Conservation (phyloP, 2,797 vertebrate genomes). For the Chiloscyllium punctatum region DNA sequence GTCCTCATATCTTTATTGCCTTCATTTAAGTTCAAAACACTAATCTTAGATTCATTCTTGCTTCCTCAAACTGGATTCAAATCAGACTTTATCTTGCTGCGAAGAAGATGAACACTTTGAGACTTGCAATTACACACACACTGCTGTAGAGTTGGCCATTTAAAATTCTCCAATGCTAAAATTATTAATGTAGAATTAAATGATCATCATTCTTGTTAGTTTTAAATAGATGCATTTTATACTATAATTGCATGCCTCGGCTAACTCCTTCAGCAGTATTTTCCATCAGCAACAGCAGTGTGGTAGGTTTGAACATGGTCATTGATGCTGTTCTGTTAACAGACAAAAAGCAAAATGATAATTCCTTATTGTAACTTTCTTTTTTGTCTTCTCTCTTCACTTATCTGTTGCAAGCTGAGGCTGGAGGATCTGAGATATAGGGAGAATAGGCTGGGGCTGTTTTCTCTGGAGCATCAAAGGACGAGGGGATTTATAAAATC, state of each 20-base stretch:
- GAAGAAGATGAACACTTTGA: neutral
- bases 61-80: neutral
- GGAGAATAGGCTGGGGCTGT: no score
- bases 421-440: no score
- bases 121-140: neutral
- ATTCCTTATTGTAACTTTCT: neutral
- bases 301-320: neutral
- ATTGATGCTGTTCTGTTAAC: neutral
- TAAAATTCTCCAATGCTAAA: neutral
- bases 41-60: no score
- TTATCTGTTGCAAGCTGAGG: neutral
- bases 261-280: neutral
- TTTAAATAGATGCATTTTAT: neutral
- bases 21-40: no score
- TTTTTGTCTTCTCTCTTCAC: neutral
- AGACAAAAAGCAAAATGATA: neutral
- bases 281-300: neutral
- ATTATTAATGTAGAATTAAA: neutral
- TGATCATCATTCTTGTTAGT: neutral
- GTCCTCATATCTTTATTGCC: no score
- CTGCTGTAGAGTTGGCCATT: neutral
- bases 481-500: no score
- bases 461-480: no score
- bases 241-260: neutral
- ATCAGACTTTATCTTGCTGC: neutral